These are phyloP conservation scores for Drusus annulatus DNA, from an alignment of 1,140 invertebrate genomes.

Conservation along the genomic window DNA sequence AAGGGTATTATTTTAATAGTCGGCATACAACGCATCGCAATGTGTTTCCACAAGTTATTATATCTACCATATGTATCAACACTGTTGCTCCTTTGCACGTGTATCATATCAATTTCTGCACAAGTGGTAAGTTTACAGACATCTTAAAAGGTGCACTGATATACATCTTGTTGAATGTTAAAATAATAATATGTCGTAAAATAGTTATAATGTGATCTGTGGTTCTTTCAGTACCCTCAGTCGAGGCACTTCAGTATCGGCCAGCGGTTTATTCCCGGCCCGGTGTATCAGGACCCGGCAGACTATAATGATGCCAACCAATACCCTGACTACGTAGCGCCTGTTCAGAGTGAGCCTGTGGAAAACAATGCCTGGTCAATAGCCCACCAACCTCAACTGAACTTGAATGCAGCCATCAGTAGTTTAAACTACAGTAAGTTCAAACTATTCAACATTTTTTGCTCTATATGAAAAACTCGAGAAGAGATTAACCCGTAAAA, in stretches of 20 bases:
- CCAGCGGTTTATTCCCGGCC: constrained; percentile 45
- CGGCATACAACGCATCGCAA: background rate
- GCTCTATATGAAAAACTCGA: no score
- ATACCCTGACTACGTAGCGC: constrained; percentile 49
- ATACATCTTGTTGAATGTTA: background rate
- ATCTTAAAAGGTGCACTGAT: background rate
- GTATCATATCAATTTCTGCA: constrained; percentile 49
- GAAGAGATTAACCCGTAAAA: background rate
- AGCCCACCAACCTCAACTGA: constrained; percentile 41
- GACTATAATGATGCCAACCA: constrained; percentile 50
- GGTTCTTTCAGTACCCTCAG: constrained; percentile 29
- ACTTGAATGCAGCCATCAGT: constrained; percentile 39
- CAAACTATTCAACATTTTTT: background rate
- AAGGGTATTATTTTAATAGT: background rate
- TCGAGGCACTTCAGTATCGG: constrained; percentile 39
- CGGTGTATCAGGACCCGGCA: constrained; percentile 49
- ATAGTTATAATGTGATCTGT: background rate
- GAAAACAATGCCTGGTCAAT: constrained; percentile 47
- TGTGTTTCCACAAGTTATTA: constrained; percentile 39
- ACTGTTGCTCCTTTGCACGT: constrained; percentile 57
- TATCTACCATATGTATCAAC: constrained; percentile 57
- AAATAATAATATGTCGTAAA: background rate
- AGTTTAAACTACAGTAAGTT: constrained; percentile 52
- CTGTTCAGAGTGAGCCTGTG: constrained; percentile 40
- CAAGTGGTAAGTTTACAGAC: constrained; percentile 33